These are phyloP conservation scores for Trachymyrmex cornetzi DNA, from an alignment of 1,140 invertebrate species.

Conservation along the genomic window DNA sequence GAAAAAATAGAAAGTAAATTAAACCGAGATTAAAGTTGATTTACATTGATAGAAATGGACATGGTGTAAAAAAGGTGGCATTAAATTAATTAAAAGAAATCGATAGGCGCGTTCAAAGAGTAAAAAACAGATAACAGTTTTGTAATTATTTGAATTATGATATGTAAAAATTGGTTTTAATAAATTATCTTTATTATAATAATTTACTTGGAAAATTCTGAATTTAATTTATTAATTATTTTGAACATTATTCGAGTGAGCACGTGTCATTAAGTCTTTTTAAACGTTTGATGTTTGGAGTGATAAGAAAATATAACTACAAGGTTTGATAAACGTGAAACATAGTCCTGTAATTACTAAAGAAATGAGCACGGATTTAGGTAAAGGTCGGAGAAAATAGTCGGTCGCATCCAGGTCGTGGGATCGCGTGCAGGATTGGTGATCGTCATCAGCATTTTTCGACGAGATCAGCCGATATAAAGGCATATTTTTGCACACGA, in stretches of 20 bases:
- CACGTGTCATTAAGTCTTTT: background rate
- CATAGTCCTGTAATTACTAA: background rate
- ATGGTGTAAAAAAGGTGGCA: background rate
- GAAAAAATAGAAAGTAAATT: too few relatives aligned
- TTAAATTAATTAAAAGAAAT: background rate
- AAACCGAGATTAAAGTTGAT: too few relatives aligned
- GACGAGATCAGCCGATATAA: conserved; percentile 54
- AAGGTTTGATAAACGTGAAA: background rate
- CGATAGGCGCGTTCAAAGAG: background rate
- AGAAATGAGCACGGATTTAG: conserved; percentile 24
- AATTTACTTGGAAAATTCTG: background rate
- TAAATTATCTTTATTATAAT: background rate
- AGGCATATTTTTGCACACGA: conserved; percentile 39
- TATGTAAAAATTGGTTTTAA: background rate
- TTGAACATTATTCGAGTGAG: background rate
- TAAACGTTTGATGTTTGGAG: background rate
- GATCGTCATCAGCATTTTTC: conserved; percentile 49
- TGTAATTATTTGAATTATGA: background rate
- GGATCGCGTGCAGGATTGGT: conserved; percentile 46
- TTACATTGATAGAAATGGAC: too few relatives aligned
- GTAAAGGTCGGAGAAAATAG: conserved; percentile 63
- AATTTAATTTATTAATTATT: background rate
- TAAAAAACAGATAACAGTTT: background rate
- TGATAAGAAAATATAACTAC: background rate
- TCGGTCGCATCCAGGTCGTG: background rate